phyloP scores from a whole-genome alignment of 2,888 invertebrate species.

The Hydroisotoma schaefferi region DNA sequence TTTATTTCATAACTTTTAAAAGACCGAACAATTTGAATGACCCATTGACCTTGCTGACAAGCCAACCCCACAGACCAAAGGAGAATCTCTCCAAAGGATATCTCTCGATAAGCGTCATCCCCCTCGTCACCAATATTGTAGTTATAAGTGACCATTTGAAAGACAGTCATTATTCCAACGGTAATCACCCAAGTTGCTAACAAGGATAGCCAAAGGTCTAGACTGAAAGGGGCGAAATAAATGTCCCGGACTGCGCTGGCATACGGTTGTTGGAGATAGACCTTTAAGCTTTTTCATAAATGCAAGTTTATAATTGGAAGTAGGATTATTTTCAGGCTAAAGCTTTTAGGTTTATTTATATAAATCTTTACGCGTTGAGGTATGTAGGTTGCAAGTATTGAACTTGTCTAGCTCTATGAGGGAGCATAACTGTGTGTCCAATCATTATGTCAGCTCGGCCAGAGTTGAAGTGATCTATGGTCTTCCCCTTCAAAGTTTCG shows the following conservation, averaged over 20 bases:
- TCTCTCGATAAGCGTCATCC: background rate
- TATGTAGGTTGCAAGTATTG: slow-evolving; percentile 18
- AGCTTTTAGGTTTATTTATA: background rate
- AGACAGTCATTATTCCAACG: background rate
- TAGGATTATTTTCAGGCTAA: background rate
- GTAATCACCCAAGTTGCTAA: slow-evolving; percentile 15
- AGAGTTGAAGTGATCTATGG: background rate
- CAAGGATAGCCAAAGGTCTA: slow-evolving; percentile 19
- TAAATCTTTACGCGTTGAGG: slow-evolving; percentile 12
- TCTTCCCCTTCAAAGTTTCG: slow-evolving; percentile 6
- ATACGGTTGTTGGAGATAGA: slow-evolving; percentile 21
- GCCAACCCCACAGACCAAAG: slow-evolving; percentile 19
- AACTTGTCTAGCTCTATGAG: background rate
- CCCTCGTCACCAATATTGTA: background rate
- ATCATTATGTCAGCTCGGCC: slow-evolving; percentile 18
- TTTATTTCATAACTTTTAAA: no score
- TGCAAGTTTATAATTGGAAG: background rate
- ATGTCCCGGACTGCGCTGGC: slow-evolving; percentile 16
- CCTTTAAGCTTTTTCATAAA: slow-evolving; percentile 8
- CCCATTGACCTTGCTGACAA: slow-evolving; percentile 20
- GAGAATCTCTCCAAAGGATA: background rate
- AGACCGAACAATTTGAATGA: no score
- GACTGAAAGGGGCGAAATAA: slow-evolving; percentile 12
- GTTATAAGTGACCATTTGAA: background rate
- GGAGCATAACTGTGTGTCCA: slow-evolving; percentile 19